A percentile compares a stretch with the other conserved stretches of the same genome.
Evolutionary conservation across 2,888 invertebrate species (phyloP).

Genomic region (Anarsia innoxiella): DNA sequence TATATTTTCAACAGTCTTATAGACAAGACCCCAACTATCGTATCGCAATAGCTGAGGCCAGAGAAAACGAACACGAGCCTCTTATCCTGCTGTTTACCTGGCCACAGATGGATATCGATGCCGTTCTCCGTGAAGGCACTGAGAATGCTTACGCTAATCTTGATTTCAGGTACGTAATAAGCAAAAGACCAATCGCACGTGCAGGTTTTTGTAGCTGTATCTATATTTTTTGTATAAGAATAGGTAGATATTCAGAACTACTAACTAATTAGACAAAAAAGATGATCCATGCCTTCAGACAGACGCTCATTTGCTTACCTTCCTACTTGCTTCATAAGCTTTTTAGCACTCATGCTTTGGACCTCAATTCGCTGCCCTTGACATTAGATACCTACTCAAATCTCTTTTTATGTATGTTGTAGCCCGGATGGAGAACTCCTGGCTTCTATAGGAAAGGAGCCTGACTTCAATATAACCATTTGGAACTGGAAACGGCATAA

Average conservation of each 20-base stretch:
- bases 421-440: slow-evolving; percentile 88
- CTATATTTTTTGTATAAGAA: no score
- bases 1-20: slow-evolving; percentile 40
- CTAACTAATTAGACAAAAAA: no score
- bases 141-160: slow-evolving; percentile 81
- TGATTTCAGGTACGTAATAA: slow-evolving; percentile 84
- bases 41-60: slow-evolving; percentile 87
- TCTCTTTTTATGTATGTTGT: slow-evolving; percentile 24
- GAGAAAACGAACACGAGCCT: slow-evolving; percentile 73
- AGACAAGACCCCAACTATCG: slow-evolving; percentile 66
- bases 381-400: neutral
- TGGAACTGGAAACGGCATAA: slow-evolving; percentile 90
- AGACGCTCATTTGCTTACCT: no score
- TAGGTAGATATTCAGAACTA: no score
- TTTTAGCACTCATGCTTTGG: no score
- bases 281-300: no score
- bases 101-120: slow-evolving; percentile 84
- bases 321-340: no score
- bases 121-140: slow-evolving; percentile 86
- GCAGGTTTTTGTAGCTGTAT: no score
- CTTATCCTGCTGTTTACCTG: slow-evolving; percentile 88
- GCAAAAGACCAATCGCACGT: no score
- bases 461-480: slow-evolving; percentile 90
- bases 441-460: slow-evolving; percentile 88
- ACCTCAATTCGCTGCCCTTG: no score